Evolutionary conservation across 2,888 invertebrate species (phyloP).

Genomic region (Parnassius orleans): DNA sequence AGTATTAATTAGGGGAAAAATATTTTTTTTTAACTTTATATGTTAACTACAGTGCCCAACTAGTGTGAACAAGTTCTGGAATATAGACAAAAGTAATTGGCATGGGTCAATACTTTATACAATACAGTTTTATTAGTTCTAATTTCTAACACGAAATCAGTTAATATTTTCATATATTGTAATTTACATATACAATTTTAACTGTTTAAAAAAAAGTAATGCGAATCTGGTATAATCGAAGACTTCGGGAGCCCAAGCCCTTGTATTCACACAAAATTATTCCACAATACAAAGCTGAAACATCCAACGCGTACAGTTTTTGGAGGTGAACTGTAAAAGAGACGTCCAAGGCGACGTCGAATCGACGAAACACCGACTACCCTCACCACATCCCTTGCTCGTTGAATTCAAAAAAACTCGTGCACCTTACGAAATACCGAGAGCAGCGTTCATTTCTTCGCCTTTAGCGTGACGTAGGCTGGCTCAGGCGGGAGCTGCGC

Average conservation of each 20-base stretch:
- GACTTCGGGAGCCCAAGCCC: constrained; percentile 2
- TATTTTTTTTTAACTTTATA: too few relatives aligned
- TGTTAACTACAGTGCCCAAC: not conserved
- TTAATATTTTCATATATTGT: not conserved
- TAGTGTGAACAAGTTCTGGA: not conserved
- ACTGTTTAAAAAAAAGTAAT: constrained; percentile 3
- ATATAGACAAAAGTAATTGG: too few relatives aligned
- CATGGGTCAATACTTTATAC: too few relatives aligned
- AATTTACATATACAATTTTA: not conserved
- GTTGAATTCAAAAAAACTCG: constrained; percentile 53
- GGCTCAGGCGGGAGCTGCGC: constrained; percentile 30
- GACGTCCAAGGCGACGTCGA: not conserved
- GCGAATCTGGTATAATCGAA: not conserved
- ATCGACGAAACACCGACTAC: not conserved
- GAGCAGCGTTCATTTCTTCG: constrained; percentile 55
- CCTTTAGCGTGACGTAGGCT: constrained; percentile 33
- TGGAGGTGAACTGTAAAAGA: too few relatives aligned
- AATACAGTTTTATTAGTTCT: too few relatives aligned
- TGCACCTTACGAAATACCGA: constrained; percentile 78
- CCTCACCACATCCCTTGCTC: too few relatives aligned
- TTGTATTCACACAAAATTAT: not conserved
- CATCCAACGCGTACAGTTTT: too few relatives aligned
- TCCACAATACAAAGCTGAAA: not conserved
- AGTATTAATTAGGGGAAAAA: too few relatives aligned
- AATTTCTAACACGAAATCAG: too few relatives aligned